These are phyloP conservation scores for Blennius ocellaris DNA, from an alignment of 2,113 vertebrate genomes.

Conservation along the genomic window DNA sequence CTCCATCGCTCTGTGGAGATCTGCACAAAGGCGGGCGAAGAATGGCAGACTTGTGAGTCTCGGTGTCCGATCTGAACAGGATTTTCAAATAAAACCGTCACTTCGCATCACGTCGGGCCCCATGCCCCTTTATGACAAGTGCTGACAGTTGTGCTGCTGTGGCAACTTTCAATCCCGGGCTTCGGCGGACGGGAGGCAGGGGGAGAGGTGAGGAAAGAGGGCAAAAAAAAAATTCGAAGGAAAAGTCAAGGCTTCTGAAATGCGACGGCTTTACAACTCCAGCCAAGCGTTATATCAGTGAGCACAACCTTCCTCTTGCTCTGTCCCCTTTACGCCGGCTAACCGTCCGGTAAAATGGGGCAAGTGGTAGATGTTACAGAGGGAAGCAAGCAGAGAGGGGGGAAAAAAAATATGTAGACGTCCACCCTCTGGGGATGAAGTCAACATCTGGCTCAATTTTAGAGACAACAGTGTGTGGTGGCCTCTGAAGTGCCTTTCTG, in stretches of 20 bases:
- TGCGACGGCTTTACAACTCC: conserved; percentile 69
- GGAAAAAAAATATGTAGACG: conserved; percentile 58
- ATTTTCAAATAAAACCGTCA: conserved; percentile 84
- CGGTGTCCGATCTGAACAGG: conserved; percentile 68
- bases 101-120: conserved; percentile 71
- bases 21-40: conserved; percentile 27
- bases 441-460: conserved; percentile 87
- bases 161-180: conserved; percentile 80
- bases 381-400: conserved; percentile 9
- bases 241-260: conserved; percentile 65
- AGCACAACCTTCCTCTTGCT: conserved; percentile 34
- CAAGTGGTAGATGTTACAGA: conserved; percentile 56
- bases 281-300: conserved; percentile 62
- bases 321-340: background rate
- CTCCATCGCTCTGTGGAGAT: conserved; percentile 29
- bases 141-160: conserved; percentile 83
- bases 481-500: conserved; percentile 85
- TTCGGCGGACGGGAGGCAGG: conserved; percentile 48
- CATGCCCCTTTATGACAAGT: conserved; percentile 71
- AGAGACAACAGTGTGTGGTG: conserved; percentile 88
- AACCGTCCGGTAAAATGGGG: conserved; percentile 49
- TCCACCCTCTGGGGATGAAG: conserved; percentile 81
- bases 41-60: conserved; percentile 55
- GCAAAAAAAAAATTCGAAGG: conserved; percentile 64
- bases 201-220: conserved; percentile 49